Evolutionary conservation across 2,888 invertebrate species (phyloP).

Genomic region (Scaeva pyrastri): DNA sequence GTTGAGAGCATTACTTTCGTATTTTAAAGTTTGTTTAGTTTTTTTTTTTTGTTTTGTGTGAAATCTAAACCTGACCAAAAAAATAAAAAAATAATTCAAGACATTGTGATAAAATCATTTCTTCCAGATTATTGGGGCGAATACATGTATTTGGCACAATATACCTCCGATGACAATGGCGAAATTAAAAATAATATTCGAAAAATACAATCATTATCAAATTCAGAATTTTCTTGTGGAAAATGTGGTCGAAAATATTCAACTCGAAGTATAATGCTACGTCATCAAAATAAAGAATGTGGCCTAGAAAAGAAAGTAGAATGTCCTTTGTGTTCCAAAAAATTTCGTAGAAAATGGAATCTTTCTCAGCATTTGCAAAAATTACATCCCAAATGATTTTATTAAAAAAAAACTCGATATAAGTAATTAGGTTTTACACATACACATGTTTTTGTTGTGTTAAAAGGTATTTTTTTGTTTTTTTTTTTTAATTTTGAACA

Average conservation of each 20-base stretch:
- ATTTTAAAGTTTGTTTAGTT: conserved; percentile 11
- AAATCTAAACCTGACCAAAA: too few species aligned
- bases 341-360: conserved; percentile 85
- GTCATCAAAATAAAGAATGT: conserved; percentile 80
- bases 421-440: too few species aligned
- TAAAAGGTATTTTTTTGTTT: neutral
- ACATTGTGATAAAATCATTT: conserved; percentile 59
- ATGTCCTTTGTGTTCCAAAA: conserved; percentile 82
- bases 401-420: neutral
- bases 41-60: neutral
- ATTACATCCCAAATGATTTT: conserved; percentile 79
- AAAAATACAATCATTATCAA: conserved; percentile 13
- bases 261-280: conserved; percentile 78
- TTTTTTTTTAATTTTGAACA: too few species aligned
- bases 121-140: conserved; percentile 77
- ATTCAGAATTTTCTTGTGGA: conserved; percentile 67
- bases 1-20: neutral
- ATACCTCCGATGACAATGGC: conserved; percentile 64
- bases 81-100: neutral
- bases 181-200: neutral
- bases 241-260: conserved; percentile 79
- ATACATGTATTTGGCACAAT: conserved; percentile 76
- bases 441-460: conserved; percentile 14
- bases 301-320: conserved; percentile 82
- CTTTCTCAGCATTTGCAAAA: conserved; percentile 84